Conservation (phyloP, 1,140 invertebrate genomes). For the Euwallacea similis region DNA sequence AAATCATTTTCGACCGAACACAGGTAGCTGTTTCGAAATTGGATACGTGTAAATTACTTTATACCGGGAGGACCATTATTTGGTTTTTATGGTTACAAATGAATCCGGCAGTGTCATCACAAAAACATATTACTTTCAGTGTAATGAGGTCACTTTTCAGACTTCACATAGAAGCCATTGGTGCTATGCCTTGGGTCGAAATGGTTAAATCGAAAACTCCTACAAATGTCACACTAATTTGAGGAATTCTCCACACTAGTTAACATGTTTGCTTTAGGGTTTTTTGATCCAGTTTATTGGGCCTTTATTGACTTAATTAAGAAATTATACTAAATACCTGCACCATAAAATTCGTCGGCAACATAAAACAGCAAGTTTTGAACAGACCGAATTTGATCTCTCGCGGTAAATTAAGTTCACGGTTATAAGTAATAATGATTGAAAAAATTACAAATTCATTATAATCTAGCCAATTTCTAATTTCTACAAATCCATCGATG, state of each 20-base stretch:
- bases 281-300: background rate
- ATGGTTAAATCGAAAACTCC: constrained; percentile 13
- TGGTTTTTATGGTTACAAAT: background rate
- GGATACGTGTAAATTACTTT: constrained; percentile 32
- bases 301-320: constrained; percentile 9
- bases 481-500: too few relatives aligned
- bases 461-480: too few relatives aligned
- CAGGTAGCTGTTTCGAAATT: constrained; percentile 24
- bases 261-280: constrained; percentile 19
- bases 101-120: background rate
- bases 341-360: too few relatives aligned
- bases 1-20: constrained; percentile 26
- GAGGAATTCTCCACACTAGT: constrained; percentile 20
- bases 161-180: too few relatives aligned
- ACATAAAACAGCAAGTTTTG: too few relatives aligned
- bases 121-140: background rate
- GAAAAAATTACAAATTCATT: too few relatives aligned
- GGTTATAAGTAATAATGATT: too few relatives aligned
- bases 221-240: constrained; percentile 26
- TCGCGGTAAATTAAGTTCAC: too few relatives aligned
- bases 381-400: too few relatives aligned
- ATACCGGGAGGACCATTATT: constrained; percentile 8
- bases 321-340: too few relatives aligned
- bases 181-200: too few relatives aligned
- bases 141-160: background rate